These are phyloP conservation scores for Euphydryas editha DNA, from an alignment of 2,888 invertebrate genomes.

Conservation along the genomic window DNA sequence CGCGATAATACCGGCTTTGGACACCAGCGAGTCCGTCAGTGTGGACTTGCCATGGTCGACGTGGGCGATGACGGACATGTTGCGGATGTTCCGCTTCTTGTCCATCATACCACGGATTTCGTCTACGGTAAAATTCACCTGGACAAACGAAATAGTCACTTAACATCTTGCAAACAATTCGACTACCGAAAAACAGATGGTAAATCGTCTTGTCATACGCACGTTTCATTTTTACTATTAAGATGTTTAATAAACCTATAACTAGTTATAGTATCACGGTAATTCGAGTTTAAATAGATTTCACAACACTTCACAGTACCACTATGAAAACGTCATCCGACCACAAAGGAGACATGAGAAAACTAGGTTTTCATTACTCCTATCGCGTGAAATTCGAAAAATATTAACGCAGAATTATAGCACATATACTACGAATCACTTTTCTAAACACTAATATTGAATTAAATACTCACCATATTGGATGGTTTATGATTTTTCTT, in stretches of 20 bases:
- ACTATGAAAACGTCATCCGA: conserved; percentile 76
- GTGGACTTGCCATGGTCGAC: conserved; percentile 99
- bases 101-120: conserved; percentile 99
- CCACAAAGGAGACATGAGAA: conserved; percentile 66
- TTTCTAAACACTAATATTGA: conserved; percentile 58
- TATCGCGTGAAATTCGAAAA: conserved; percentile 56
- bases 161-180: conserved; percentile 55
- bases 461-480: conserved; percentile 88
- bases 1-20: conserved; percentile 99
- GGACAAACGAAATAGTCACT: conserved; percentile 69
- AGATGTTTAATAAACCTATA: conserved; percentile 4
- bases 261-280: conserved; percentile 5
- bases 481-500: conserved; percentile 92
- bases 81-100: conserved; percentile 99
- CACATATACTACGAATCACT: conserved; percentile 57
- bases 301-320: conserved; percentile 60
- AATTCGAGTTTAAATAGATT: conserved; percentile 23
- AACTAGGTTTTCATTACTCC: conserved; percentile 51
- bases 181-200: conserved; percentile 63
- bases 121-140: conserved; percentile 99
- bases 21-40: conserved; percentile 99
- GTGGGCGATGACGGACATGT: conserved; percentile 99
- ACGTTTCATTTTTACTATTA: conserved; percentile 57
- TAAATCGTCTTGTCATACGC: conserved; percentile 53
- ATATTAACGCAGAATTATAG: conserved; percentile 61